These are phyloP conservation scores for Trichoplusia ni DNA, from an alignment of 1,140 invertebrate species.

Conservation along the genomic window DNA sequence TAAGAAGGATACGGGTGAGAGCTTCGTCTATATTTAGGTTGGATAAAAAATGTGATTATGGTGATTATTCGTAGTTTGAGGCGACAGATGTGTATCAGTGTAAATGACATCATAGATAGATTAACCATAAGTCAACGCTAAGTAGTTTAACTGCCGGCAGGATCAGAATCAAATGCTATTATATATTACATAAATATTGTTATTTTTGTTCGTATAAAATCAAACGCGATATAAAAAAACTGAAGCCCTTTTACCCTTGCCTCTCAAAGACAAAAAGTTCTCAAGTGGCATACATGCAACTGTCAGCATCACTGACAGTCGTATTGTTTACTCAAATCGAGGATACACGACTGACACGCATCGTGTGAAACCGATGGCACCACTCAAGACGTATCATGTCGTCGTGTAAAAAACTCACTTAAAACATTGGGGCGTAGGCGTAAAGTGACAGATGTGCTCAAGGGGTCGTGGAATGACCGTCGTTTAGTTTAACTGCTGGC, in stretches of 20 bases:
- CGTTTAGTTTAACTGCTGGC: constrained; percentile 71
- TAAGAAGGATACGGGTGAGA: constrained; percentile 63
- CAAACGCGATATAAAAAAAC: too few relatives aligned
- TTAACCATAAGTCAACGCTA: too few relatives aligned
- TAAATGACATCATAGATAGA: too few relatives aligned
- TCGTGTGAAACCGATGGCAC: constrained; percentile 57
- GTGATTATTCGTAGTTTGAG: background rate
- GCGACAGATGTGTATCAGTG: constrained; percentile 30
- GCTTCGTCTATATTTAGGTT: constrained; percentile 41
- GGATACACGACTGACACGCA: constrained; percentile 47
- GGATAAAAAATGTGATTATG: constrained; percentile 17
- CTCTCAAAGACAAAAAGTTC: background rate
- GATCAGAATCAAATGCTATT: too few relatives aligned
- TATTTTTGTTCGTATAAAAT: too few relatives aligned
- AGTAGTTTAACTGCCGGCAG: too few relatives aligned
- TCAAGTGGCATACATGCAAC: background rate
- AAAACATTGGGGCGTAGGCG: constrained; percentile 59
- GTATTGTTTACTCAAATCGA: constrained; percentile 46
- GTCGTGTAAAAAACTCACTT: constrained; percentile 47
- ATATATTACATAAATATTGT: too few relatives aligned
- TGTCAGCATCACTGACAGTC: constrained; percentile 31
- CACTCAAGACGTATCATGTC: constrained; percentile 64
- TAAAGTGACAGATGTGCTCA: constrained; percentile 50
- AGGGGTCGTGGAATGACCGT: constrained; percentile 64
- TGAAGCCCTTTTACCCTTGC: background rate